A percentile compares a stretch with the other conserved stretches of the same genome.
Evolutionary conservation across 2,888 invertebrate genomes (phyloP).

Genomic region (Thelaira solivaga): DNA sequence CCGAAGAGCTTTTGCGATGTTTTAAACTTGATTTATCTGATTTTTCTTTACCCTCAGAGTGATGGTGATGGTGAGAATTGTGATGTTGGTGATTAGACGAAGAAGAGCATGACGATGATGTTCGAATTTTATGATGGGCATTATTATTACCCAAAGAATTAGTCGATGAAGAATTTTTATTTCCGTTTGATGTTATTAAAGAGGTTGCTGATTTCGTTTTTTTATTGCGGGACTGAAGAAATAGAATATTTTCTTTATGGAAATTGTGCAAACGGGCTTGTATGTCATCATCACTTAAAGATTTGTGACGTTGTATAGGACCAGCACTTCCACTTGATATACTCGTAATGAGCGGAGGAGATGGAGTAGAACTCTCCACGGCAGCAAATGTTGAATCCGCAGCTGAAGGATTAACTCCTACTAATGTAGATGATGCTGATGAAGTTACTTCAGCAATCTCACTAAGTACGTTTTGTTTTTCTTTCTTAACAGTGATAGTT

Average conservation of each 20-base stretch:
- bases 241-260: constrained; percentile 81
- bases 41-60: constrained; percentile 46
- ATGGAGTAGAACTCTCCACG: constrained; percentile 16
- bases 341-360: neutral
- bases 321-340: neutral
- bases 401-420: neutral
- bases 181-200: constrained; percentile 22
- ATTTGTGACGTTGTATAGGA: constrained; percentile 64
- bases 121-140: constrained; percentile 19
- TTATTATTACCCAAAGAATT: constrained; percentile 13
- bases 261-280: constrained; percentile 82
- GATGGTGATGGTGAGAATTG: constrained; percentile 33
- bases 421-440: constrained; percentile 18
- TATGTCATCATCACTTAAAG: constrained; percentile 79
- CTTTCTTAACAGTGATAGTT: neutral
- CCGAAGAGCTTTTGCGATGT: constrained; percentile 36
- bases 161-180: neutral
- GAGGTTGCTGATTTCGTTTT: constrained; percentile 57
- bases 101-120: constrained; percentile 31
- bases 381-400: constrained; percentile 34
- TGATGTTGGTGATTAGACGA: constrained; percentile 47
- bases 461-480: neutral
- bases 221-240: constrained; percentile 81
- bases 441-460: constrained; percentile 10
- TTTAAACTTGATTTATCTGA: constrained; percentile 55